Conservation (phyloP, 2,888 invertebrate genomes). For the Barypeithes pellucidus region DNA sequence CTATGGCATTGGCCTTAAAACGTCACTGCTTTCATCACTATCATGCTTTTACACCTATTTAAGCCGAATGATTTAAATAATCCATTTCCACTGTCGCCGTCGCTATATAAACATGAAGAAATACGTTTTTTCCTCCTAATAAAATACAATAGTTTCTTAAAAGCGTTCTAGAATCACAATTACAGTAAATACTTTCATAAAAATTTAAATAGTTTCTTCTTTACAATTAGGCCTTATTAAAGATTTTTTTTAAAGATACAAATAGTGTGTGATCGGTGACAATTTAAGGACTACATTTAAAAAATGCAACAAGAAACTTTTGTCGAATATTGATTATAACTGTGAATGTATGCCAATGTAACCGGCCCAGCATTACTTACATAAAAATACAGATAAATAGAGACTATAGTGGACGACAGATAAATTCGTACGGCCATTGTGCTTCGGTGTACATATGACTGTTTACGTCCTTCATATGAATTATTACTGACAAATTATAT, state of each 20-base stretch:
- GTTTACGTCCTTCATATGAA: no score
- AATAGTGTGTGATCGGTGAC: constrained; percentile 39
- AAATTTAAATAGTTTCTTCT: constrained; percentile 55
- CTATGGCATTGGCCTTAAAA: no score
- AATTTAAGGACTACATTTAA: background rate
- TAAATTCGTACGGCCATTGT: no score
- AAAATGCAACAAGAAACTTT: constrained; percentile 6
- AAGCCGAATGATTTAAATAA: constrained; percentile 9
- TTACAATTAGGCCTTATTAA: constrained; percentile 62
- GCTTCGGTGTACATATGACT: no score
- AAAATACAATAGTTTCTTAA: constrained; percentile 35
- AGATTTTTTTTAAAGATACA: constrained; percentile 61
- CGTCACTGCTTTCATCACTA: no score
- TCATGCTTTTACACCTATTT: background rate
- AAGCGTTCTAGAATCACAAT: constrained; percentile 58
- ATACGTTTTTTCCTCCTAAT: constrained; percentile 42
- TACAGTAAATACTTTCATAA: constrained; percentile 58
- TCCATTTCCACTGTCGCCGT: constrained; percentile 2
- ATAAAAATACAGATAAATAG: no score
- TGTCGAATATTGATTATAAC: no score
- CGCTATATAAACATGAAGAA: constrained; percentile 8
- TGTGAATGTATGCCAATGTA: no score
- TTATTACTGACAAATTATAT: no score
- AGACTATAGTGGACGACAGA: no score
- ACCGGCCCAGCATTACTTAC: no score